Conservation (phyloP, 2,797 vertebrate genomes). For the Micrastur ruficollis region DNA sequence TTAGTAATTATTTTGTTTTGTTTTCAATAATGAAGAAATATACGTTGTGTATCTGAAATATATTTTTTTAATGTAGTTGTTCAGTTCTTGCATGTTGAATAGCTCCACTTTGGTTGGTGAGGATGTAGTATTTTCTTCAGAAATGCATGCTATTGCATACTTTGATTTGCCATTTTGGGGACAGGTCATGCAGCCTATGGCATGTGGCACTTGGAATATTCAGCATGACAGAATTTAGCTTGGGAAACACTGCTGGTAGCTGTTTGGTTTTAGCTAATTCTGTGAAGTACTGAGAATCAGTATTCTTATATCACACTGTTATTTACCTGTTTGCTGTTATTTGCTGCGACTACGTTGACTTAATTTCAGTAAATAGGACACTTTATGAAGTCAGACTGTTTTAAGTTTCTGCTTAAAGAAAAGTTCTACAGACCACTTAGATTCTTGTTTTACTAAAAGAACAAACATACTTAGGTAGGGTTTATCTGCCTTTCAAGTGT, state of each 20-base stretch:
- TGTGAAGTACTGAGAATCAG: conserved; percentile 28
- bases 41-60: neutral
- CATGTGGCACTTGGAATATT: neutral
- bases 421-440: conserved; percentile 49
- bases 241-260: neutral
- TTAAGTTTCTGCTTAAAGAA: conserved; percentile 63
- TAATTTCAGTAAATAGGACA: conserved; percentile 65
- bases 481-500: conserved; percentile 58
- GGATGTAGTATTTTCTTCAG: neutral
- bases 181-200: neutral
- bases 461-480: conserved; percentile 6
- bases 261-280: neutral
- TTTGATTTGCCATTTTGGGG: neutral
- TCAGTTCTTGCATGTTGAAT: neutral
- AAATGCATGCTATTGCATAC: neutral
- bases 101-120: neutral
- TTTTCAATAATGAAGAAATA: neutral
- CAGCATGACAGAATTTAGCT: neutral
- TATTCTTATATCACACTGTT: conserved; percentile 23
- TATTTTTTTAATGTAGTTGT: neutral
- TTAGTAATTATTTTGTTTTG: neutral
- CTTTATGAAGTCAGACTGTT: conserved; percentile 53
- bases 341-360: conserved; percentile 41
- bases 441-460: conserved; percentile 52
- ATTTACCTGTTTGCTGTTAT: conserved; percentile 57